These are phyloP conservation scores for Slavum lentiscoides DNA, from an alignment of 2,888 invertebrate genomes.

Conservation along the genomic window DNA sequence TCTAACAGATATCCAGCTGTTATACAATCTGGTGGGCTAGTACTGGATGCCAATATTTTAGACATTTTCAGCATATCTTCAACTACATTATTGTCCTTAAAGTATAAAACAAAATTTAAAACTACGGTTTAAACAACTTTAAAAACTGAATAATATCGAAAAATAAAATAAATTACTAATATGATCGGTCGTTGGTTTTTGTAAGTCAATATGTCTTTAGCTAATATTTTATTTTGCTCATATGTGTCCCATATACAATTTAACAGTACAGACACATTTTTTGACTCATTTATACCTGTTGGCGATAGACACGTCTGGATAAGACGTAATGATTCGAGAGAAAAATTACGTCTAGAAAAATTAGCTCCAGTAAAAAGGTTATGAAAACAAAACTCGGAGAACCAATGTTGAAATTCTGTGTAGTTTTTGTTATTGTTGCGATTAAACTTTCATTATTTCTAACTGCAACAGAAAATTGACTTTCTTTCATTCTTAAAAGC, in stretches of 20 bases:
- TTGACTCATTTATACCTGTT: constrained; percentile 56
- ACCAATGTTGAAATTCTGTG: constrained; percentile 61
- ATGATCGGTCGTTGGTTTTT: constrained; percentile 57
- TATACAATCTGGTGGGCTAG: constrained; percentile 75
- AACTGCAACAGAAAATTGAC: constrained; percentile 32
- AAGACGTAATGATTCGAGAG: constrained; percentile 64
- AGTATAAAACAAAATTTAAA: background rate
- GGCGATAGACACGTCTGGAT: constrained; percentile 32
- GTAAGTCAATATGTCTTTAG: constrained; percentile 65
- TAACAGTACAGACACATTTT: constrained; percentile 60
- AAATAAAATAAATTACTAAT: constrained; percentile 55
- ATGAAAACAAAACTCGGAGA: constrained; percentile 64
- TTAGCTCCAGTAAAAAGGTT: constrained; percentile 69
- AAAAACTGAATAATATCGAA: background rate
- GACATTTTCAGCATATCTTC: constrained; percentile 17
- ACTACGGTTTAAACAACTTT: background rate
- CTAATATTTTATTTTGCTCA: constrained; percentile 74
- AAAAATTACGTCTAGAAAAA: constrained; percentile 66
- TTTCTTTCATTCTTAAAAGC: constrained; percentile 43
- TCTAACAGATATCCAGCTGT: constrained; percentile 74
- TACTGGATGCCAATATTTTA: constrained; percentile 65
- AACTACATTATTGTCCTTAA: constrained; percentile 54
- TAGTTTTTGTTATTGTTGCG: constrained; percentile 59
- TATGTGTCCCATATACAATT: constrained; percentile 73
- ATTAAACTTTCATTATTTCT: constrained; percentile 27